A percentile compares a stretch with the other conserved stretches of the same genome.
These are phyloP conservation scores for Apotomis turbidana DNA, from an alignment of 2,888 invertebrate genomes.

Conservation along the genomic window DNA sequence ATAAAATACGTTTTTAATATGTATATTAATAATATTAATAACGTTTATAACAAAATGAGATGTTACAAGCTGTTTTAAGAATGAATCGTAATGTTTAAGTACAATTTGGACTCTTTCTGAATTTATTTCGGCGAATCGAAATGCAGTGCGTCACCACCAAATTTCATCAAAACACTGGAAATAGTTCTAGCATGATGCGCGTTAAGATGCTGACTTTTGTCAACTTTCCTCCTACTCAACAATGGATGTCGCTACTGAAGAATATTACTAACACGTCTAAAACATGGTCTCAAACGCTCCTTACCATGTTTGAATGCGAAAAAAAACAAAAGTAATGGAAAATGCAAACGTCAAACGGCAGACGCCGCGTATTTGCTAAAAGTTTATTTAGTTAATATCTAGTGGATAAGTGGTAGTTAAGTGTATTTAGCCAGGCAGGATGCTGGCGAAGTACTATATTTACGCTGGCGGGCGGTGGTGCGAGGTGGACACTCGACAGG, in stretches of 20 bases:
- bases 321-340: neutral
- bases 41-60: too few relatives aligned
- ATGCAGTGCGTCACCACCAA: neutral
- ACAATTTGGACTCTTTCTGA: neutral
- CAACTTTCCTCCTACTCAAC: too few relatives aligned
- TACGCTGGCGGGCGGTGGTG: slow-evolving; percentile 39
- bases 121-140: neutral
- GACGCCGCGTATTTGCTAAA: slow-evolving; percentile 22
- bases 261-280: neutral
- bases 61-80: neutral
- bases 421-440: slow-evolving; percentile 3
- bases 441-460: slow-evolving; percentile 29
- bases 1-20: too few relatives aligned
- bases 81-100: neutral
- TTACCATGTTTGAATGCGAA: neutral
- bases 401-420: neutral
- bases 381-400: neutral
- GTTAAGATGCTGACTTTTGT: too few relatives aligned
- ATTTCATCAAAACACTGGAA: too few relatives aligned
- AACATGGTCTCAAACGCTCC: neutral
- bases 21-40: too few relatives aligned
- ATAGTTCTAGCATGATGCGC: too few relatives aligned
- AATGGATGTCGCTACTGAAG: too few relatives aligned
- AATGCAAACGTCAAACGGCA: slow-evolving; percentile 11
- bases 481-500: slow-evolving; percentile 22